Percentiles rank a stretch among this genome's conserved stretches.
These are phyloP conservation scores for Holothuria glaberrima DNA, from an alignment of 35 echinoderm and acorn worm species.

Conservation along the genomic window DNA sequence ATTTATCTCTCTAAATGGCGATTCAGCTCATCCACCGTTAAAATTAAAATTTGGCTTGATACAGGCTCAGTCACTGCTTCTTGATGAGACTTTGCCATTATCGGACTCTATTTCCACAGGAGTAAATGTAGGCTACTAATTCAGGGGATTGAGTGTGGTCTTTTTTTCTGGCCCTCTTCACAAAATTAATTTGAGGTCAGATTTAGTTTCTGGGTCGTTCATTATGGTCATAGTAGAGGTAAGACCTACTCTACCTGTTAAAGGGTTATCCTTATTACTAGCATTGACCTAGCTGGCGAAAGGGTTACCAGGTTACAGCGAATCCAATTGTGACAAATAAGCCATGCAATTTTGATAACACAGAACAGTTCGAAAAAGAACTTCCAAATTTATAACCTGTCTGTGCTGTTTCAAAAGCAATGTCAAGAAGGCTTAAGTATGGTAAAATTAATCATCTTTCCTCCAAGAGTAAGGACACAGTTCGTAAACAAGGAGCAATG, in stretches of 20 bases:
- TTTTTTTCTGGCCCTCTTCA: no score
- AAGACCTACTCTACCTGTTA: neutral
- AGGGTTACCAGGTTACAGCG: no score
- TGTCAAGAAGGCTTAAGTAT: neutral
- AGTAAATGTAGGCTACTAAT: neutral
- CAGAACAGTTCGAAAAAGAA: no score
- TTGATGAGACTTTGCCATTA: neutral
- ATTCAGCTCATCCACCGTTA: neutral
- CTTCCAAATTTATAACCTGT: slow-evolving; percentile 22
- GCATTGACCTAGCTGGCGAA: slow-evolving; percentile 12
- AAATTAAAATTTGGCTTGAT: no score
- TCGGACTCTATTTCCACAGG: no score
- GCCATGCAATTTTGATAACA: no score
- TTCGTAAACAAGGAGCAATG: neutral
- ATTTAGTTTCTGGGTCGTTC: no score
- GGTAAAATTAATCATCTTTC: neutral
- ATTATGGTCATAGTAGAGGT: neutral
- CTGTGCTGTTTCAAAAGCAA: neutral
- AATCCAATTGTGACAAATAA: no score
- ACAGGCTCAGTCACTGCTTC: neutral
- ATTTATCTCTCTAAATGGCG: neutral
- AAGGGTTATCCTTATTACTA: neutral
- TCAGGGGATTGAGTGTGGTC: no score
- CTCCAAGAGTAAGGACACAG: neutral
- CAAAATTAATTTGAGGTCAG: no score